A percentile compares a stretch with the other conserved stretches of the same genome.
phyloP scores from a whole-genome alignment of 2,113 vertebrate genomes.

The Protobothrops mucrosquamatus region DNA sequence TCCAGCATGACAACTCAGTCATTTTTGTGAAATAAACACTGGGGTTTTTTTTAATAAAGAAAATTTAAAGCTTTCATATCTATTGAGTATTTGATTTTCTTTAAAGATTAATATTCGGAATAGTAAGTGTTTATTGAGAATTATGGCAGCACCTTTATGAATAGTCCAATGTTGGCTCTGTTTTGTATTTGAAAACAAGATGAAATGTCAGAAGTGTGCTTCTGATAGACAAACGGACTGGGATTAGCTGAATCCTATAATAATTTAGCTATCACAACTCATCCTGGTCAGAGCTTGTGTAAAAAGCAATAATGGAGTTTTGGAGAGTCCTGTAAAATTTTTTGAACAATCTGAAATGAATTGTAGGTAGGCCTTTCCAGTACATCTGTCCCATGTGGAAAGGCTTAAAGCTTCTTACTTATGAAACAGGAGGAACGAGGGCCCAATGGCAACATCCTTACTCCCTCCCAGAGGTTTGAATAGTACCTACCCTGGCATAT shows the following conservation, averaged over 20 bases:
- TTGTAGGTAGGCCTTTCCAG: background rate
- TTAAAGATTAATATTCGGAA: slow-evolving; percentile 1
- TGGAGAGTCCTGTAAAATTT: background rate
- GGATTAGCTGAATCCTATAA: background rate
- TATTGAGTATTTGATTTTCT: slow-evolving; percentile 3
- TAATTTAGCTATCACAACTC: background rate
- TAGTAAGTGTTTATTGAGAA: background rate
- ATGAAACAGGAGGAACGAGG: background rate
- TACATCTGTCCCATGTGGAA: background rate
- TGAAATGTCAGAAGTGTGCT: background rate
- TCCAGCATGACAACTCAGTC: background rate
- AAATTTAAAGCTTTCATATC: background rate
- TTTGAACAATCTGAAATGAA: background rate
- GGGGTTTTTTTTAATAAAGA: background rate
- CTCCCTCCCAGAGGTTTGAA: background rate
- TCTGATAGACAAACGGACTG: background rate
- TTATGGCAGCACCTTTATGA: background rate
- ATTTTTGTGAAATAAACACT: background rate
- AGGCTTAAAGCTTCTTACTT: background rate
- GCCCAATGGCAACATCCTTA: background rate
- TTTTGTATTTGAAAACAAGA: background rate
- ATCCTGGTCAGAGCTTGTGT: background rate
- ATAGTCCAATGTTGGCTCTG: background rate
- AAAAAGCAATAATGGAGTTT: background rate
- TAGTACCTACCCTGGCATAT: background rate